These are phyloP conservation scores for Mycalesis mineus DNA, from an alignment of 2,888 invertebrate genomes.

Conservation along the genomic window DNA sequence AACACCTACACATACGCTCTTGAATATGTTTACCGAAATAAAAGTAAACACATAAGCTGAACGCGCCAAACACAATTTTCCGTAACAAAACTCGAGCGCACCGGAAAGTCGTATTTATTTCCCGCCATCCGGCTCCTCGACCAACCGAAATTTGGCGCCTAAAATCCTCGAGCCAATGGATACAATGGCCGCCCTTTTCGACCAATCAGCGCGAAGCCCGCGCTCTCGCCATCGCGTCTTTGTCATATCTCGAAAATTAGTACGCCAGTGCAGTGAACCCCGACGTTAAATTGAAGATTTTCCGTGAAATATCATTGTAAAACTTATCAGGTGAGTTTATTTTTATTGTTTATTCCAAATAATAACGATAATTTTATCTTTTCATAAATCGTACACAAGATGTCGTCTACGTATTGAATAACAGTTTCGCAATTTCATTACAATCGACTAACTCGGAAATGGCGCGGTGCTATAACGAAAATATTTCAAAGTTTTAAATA, in stretches of 20 bases:
- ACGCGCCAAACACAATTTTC: conserved; percentile 70
- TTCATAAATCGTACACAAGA: conserved; percentile 7
- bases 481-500: conserved; percentile 3
- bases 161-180: conserved; percentile 61
- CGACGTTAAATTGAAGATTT: conserved; percentile 72
- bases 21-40: conserved; percentile 30
- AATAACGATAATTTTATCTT: conserved; percentile 16
- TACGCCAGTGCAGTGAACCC: conserved; percentile 75
- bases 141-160: conserved; percentile 78
- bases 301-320: conserved; percentile 61
- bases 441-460: conserved; percentile 31
- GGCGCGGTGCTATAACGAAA: conserved; percentile 8
- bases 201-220: conserved; percentile 70
- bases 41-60: conserved; percentile 46
- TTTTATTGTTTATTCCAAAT: conserved; percentile 35
- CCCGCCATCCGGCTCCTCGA: conserved; percentile 72
- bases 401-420: conserved; percentile 14
- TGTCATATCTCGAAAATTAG: conserved; percentile 77
- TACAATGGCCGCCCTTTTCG: conserved; percentile 70
- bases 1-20: conserved; percentile 22
- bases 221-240: conserved; percentile 76
- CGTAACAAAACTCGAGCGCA: conserved; percentile 62
- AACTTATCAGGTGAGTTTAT: conserved; percentile 54
- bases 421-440: conserved; percentile 49
- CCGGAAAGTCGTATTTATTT: conserved; percentile 71